Evolutionary conservation across 2,888 invertebrate genomes (phyloP).

Genomic region (Steinernema carpocapsae): DNA sequence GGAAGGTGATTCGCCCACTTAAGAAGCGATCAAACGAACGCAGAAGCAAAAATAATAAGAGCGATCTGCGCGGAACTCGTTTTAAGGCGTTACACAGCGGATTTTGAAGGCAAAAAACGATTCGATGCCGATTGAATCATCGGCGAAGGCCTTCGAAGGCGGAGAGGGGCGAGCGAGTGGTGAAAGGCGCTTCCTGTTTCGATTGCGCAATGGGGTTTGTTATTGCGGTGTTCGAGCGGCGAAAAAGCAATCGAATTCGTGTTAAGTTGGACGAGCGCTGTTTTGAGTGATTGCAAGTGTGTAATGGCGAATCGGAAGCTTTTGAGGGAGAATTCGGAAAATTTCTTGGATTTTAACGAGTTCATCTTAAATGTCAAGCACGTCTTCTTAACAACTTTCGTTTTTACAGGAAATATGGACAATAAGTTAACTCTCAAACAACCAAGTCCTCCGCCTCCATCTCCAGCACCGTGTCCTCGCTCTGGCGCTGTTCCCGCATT

Average conservation of each 20-base stretch:
- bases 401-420: conserved; percentile 6
- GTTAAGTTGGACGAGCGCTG: too few relatives aligned
- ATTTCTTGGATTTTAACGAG: too few relatives aligned
- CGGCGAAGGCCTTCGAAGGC: too few relatives aligned
- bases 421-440: conserved; percentile 31
- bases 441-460: conserved; percentile 39
- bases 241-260: too few relatives aligned
- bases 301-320: too few relatives aligned
- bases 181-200: too few relatives aligned
- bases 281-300: too few relatives aligned
- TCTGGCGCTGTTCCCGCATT: conserved; percentile 37
- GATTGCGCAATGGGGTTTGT: too few relatives aligned
- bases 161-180: too few relatives aligned
- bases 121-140: not conserved
- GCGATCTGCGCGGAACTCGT: not conserved
- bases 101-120: not conserved
- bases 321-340: too few relatives aligned
- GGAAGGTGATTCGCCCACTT: not conserved
- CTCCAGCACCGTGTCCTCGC: conserved; percentile 42
- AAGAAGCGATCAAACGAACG: not conserved
- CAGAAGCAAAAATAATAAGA: not conserved
- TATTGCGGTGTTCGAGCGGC: too few relatives aligned
- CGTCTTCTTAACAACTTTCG: not conserved
- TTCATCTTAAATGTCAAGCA: not conserved
- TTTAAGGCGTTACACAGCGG: not conserved